Base-by-base conservation (phyloP, 1,140 invertebrate genomes). In the Anastrepha obliqua region DNA sequence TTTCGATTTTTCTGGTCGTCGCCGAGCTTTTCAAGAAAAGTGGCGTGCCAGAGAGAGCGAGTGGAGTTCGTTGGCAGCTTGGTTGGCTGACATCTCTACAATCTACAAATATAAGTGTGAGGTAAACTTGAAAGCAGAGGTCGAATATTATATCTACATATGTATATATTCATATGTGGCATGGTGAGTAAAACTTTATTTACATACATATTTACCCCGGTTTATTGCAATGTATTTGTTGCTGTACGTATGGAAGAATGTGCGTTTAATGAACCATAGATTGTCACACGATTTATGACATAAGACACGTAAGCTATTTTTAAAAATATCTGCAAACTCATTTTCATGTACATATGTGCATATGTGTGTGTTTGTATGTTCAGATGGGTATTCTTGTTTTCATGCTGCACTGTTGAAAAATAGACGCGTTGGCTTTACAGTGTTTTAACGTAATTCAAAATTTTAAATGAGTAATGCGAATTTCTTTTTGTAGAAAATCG, bases 201-300 rank as follows among this genome's bases (percentile, higher is more conserved):
- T 64, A 5, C n/a, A 2, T 64, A 5, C n/a, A 2, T 39, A 9
- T 65, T 17, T 65, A 11, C 8, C 5, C 29, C 0, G 20, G 64
- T 65, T 13, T 64, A 7, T 20, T n/a, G 20, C 29, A 29, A 67
- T 67, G 64, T 67, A 13, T 67, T 39, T 42, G 9, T 8, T 20
- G 9, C 5, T 42, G 29, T 67, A 6, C 7, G 29, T 11, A 20
- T 67, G 64, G 13, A 11, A 39, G 39, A 11, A 4, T 9, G 65
- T 70, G 65, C 65, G 65, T 70, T 70, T 70, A 70, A 42, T 70
- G 65, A 70, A 70, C 65, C 29, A 70, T 42, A 70, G 65, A 70
- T 70, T 70, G 39, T 70, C 65, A 4, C 3, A 44, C 39, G 8
- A 29, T 70, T 70, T 70, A 42, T 70, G 65, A 42, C 65, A 39